Conservation (phyloP, 2,113 vertebrate species). For the Rana temporaria region DNA sequence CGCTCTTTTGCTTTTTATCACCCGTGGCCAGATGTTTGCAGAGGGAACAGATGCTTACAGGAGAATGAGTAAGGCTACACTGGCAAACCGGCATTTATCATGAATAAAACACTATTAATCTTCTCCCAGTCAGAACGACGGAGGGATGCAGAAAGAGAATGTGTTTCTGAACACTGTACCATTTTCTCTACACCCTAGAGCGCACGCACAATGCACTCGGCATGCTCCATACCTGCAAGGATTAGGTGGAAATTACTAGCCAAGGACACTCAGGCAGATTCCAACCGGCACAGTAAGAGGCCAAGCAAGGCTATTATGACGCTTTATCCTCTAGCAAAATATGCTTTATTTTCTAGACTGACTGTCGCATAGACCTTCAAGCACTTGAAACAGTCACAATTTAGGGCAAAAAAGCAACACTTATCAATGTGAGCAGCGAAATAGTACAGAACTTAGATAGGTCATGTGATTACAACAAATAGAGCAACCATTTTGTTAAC, state of each 20-base stretch:
- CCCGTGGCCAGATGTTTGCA: conserved; percentile 53
- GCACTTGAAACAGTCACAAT: too few relatives aligned
- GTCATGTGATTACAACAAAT: too few relatives aligned
- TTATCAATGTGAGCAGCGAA: too few relatives aligned
- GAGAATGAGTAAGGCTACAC: conserved; percentile 49
- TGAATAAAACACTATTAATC: conserved; percentile 55
- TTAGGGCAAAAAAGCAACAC: too few relatives aligned
- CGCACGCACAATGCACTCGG: conserved; percentile 29
- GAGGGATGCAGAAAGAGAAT: conserved; percentile 31
- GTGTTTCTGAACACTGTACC: conserved; percentile 29
- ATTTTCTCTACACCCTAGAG: conserved; percentile 17
- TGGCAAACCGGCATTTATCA: conserved; percentile 53
- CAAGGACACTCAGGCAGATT: conserved; percentile 45
- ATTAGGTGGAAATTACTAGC: conserved; percentile 38
- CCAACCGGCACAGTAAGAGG: neutral
- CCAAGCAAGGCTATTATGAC: neutral
- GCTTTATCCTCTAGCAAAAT: neutral
- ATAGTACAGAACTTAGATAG: too few relatives aligned
- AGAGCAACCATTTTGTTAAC: too few relatives aligned
- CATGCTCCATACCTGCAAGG: conserved; percentile 38
- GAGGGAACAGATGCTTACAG: conserved; percentile 56
- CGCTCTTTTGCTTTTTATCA: conserved; percentile 49
- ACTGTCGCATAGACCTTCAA: neutral
- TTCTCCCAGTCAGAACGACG: conserved; percentile 23
- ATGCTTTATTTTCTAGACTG: neutral